These are phyloP conservation scores for Spheniscus humboldti DNA, from an alignment of 2,797 vertebrate species.

Conservation along the genomic window DNA sequence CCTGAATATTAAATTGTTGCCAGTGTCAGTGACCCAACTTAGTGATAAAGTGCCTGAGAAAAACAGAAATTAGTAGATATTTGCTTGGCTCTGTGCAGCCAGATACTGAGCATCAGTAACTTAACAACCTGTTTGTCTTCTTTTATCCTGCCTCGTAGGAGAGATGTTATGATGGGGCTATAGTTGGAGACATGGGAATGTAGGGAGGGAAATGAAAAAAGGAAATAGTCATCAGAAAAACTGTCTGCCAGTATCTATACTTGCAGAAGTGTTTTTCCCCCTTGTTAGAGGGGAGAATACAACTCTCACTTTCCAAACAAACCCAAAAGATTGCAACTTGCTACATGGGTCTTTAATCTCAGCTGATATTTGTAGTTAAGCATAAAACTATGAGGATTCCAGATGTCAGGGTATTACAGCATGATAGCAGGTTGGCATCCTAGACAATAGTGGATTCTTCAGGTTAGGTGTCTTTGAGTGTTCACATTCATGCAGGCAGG, in stretches of 20 bases:
- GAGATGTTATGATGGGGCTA: constrained; percentile 33
- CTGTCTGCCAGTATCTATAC: constrained; percentile 56
- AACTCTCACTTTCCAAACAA: constrained; percentile 68
- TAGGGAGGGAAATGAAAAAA: constrained; percentile 3
- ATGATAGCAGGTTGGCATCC: constrained; percentile 44
- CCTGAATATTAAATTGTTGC: background rate
- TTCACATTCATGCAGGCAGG: background rate
- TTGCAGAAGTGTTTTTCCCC: constrained; percentile 50
- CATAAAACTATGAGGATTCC: constrained; percentile 63
- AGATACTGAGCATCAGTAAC: background rate
- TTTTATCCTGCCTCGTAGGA: constrained; percentile 26
- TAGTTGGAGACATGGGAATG: background rate
- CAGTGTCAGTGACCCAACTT: background rate
- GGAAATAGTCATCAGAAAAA: constrained; percentile 49
- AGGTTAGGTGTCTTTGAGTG: constrained; percentile 11
- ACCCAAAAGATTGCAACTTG: constrained; percentile 62
- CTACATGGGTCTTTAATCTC: constrained; percentile 67
- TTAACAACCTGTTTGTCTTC: background rate
- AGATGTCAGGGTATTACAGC: constrained; percentile 64
- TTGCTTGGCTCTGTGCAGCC: background rate
- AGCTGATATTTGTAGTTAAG: constrained; percentile 68
- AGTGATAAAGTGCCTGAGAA: background rate
- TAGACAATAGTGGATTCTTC: constrained; percentile 46
- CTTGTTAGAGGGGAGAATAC: constrained; percentile 64
- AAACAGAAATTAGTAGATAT: background rate